Base-by-base conservation (phyloP, 1,140 invertebrate genomes). In the Halesus radiatus region DNA sequence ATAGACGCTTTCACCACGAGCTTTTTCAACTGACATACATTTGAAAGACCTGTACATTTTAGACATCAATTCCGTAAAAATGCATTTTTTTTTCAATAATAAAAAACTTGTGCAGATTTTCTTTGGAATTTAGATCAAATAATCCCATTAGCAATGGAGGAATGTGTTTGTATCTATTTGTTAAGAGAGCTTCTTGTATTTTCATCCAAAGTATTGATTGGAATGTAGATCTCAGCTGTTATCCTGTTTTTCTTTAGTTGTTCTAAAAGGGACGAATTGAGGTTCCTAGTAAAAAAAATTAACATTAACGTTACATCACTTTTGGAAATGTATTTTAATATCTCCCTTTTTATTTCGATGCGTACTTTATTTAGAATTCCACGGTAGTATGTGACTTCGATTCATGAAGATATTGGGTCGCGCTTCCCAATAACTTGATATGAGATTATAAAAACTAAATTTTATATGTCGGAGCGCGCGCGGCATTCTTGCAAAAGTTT, bases 161-260 rank as follows among this genome's bases (percentile, higher is more conserved):
- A 7, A 8, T 37, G 1, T 8, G 0, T 1, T 37, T 37, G 3
- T 37, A 37, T 45, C 37, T 45, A 45, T 45, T 45, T 13, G 8
- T 7, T 8, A 13, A 13, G 8, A 13, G 37, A 45, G 10, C 37
- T 45, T 45, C 8, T 5, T 45, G 37, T 45, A 45, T 10, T 45
- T 45, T 45, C 7, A 45, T 45, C 37, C 37, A 45, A 8, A 45
- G 37, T 45, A 1, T 45, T 45, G 8, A 45, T 45, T 74, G 52
- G 70, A 74, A 74, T 74, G 70, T 74, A 74, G 70, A 54, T 74
- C 53, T 72, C 45, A 52, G 45, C 68, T 74, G 53, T 56, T 22
- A 54, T 74, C 70, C 70, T 74, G 66, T 70, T 70, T 70, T 50
- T 23, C 10, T 70, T n/a, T 5, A 20, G 15, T 50, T 16, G 23